Base-by-base conservation (phyloP, 2,888 invertebrate species). In the Actias luna region DNA sequence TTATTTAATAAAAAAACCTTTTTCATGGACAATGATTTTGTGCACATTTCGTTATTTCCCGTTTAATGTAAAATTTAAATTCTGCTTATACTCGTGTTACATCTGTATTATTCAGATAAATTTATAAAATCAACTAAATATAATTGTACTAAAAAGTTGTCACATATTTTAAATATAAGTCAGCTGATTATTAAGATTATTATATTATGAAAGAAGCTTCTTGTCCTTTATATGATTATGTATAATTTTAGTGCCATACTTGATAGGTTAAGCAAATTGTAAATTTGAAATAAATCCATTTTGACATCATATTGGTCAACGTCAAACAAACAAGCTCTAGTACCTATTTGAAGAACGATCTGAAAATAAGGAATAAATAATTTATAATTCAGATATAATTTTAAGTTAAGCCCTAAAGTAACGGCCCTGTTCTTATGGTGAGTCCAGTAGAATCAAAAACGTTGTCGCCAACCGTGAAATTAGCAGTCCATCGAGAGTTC, bases 1-100 rank as follows among this genome's bases (percentile, higher is more conserved):
- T 55, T 8, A 22, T 58, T 62, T 61, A 8, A 29, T 55, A 55
- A 55, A 27, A 61, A 55, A 31, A 39, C n/a, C 16, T 57, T 31
- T 39, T 7, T 27, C 18, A 18, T 10, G 4, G 5, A 14, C 12
- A n/a, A 18, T 18, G 35, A 12, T 25, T 35, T 35, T 16, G 16
- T 33, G 16, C 8, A 50, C 8, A 27, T 36, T 3, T 14, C 5
- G 5, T n/a, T 27, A 60, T 22, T 50, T 27, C 16, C 7, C 8
- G 1, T 14, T 50, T 50, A 22, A 12, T 12, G 5, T 50, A 25
- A 22, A 4, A 1, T 12, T 50, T 25, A 2, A 50, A n/a, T 39
- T 39, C 5, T 18, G n/a, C n/a, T 39, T n/a, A 18, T n/a, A 39
- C 39, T n/a, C n/a, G 16, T n/a, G 8, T 18, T 42, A 42, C 18